Evolutionary conservation across 2,113 vertebrate species (phyloP).

Genomic region (Butorides virescens): DNA sequence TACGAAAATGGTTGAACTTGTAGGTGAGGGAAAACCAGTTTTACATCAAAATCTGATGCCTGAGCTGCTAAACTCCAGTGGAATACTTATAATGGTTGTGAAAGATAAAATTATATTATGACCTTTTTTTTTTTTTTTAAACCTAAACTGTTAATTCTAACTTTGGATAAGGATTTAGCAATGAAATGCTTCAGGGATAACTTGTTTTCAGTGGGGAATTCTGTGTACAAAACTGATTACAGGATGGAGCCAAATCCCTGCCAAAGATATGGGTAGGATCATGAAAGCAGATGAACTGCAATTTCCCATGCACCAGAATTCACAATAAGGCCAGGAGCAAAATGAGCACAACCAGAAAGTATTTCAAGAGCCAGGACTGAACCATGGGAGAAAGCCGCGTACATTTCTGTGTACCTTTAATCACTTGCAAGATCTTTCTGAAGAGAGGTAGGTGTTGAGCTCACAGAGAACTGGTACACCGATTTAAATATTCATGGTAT

Average conservation of each 20-base stretch:
- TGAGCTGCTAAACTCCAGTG: neutral
- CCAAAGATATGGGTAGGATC: constrained; percentile 16
- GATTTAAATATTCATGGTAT: constrained; percentile 42
- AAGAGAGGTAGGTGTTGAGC: constrained; percentile 33
- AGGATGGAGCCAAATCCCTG: constrained; percentile 32
- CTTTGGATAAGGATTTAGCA: constrained; percentile 28
- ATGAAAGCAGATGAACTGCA: constrained; percentile 42
- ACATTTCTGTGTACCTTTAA: constrained; percentile 21
- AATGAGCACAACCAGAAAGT: constrained; percentile 42
- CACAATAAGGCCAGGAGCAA: constrained; percentile 41
- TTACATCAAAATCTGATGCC: neutral
- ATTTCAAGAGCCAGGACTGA: constrained; percentile 35
- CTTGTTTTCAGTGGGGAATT: constrained; percentile 34
- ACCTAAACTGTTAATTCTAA: neutral
- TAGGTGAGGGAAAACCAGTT: neutral
- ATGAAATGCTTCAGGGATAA: constrained; percentile 3
- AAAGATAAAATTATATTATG: neutral
- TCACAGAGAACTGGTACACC: neutral
- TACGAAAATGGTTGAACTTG: neutral
- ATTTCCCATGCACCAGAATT: constrained; percentile 54
- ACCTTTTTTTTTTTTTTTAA: neutral
- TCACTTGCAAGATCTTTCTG: constrained; percentile 23
- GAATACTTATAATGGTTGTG: neutral
- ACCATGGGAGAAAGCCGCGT: neutral
- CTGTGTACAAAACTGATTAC: constrained; percentile 7